Base-by-base conservation (phyloP, 92 coral and sea anemone genomes). In the Zoanthus solanderi region DNA sequence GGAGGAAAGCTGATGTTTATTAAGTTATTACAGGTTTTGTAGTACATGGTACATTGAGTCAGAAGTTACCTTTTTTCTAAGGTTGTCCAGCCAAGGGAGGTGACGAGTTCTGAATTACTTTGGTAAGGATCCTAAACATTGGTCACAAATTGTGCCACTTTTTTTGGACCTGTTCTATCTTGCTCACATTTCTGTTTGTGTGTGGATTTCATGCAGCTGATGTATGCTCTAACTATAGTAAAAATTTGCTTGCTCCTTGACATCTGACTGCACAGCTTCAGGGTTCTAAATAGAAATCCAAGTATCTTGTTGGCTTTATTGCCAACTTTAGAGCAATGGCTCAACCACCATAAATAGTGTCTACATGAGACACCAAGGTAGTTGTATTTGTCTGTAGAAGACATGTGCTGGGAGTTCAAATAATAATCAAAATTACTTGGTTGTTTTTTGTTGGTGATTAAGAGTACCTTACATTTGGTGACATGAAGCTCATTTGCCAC, bases 301-400 rank as follows among this genome's bases (percentile, higher is more conserved):
- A 78, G 72, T 56, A 68, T 4, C 2, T 37, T 78, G 53, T 53
- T 78, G 30, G 72, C 84, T 52, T 37, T 78, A 53, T 37, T 78
- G 17, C 69, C n/a, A 2, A 75, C 78, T 73, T 75, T 75, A 23
- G 78, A 75, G 78, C 78, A 75, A 46, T 75, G 78, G 78, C 78
- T 75, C 4, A 58, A 75, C 78, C 78, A 75, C 9, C 57, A 12
- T 75, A 75, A 75, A 45, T 45, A 57, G 23, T 11, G 60, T 42
- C 78, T 75, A 32, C 78, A 75, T 10, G 30, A 28, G 0, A 46
- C 78, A 9, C 58, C 78, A 5, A 75, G 78, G n/a, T 75, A 75
- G 53, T 75, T 32, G 42, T 75, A 17, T 31, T 75, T 60, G 53
- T 75, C 60, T 0, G 78, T 75, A 32, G 58, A 11, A 14, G 78